Evolutionary conservation across 2,113 vertebrate species (phyloP).

Genomic region (Elachura formosa): DNA sequence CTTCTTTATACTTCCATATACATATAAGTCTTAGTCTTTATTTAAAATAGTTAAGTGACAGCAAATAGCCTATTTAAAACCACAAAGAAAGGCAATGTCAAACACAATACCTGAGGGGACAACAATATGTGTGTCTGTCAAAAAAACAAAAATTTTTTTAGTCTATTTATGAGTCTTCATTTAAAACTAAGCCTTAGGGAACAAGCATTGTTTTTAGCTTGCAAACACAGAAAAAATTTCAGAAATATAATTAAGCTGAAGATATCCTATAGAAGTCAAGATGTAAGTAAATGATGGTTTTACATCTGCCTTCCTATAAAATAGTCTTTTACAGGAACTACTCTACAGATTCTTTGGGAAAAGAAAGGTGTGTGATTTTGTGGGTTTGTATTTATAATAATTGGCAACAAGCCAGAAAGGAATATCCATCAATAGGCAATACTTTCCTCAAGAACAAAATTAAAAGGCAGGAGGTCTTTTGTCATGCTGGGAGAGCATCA

Average conservation of each 20-base stretch:
- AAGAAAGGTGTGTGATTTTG: background rate
- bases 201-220: background rate
- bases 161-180: constrained; percentile 37
- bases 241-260: constrained; percentile 31
- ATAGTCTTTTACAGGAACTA: background rate
- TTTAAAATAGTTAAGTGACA: constrained; percentile 39
- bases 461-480: background rate
- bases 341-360: background rate
- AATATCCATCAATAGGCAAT: background rate
- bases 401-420: background rate
- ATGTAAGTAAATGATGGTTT: background rate
- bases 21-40: background rate
- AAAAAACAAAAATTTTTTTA: constrained; percentile 45
- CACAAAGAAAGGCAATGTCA: constrained; percentile 27
- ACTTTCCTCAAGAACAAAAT: background rate
- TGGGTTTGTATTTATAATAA: background rate
- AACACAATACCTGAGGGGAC: constrained; percentile 20
- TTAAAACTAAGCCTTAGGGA: constrained; percentile 36
- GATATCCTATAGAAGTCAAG: background rate
- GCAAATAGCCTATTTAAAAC: constrained; percentile 29
- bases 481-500: background rate
- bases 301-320: background rate
- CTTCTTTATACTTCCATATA: background rate
- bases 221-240: constrained; percentile 6
- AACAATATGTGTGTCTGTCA: background rate